Evolutionary conservation across 2,888 invertebrate species (phyloP).

Genomic region (Byasa hedistus): DNA sequence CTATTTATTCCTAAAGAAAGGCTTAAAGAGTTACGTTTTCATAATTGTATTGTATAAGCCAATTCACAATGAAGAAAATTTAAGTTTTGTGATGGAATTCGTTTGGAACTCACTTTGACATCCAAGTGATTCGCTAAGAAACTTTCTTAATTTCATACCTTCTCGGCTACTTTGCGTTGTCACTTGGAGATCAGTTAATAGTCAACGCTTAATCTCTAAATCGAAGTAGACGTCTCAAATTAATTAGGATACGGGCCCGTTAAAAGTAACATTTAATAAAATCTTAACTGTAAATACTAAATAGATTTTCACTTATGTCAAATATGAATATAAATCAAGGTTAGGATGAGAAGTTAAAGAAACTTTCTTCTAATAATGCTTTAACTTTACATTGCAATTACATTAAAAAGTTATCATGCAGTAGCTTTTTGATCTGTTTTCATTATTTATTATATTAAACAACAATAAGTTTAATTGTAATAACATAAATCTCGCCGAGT

Average conservation of each 20-base stretch:
- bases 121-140: conserved; percentile 9
- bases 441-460: no score
- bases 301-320: no score
- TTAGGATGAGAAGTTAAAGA: no score
- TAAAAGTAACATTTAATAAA: no score
- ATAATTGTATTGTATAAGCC: conserved; percentile 9
- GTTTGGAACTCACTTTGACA: conserved; percentile 18
- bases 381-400: no score
- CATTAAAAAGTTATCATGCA: no score
- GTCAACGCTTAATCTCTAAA: not conserved
- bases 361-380: no score
- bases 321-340: no score
- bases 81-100: conserved; percentile 13
- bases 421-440: no score
- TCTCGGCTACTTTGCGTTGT: conserved; percentile 2
- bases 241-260: not conserved
- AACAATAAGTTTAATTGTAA: no score
- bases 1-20: not conserved
- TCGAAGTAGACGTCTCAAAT: not conserved
- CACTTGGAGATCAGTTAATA: not conserved
- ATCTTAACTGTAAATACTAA: no score
- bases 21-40: not conserved
- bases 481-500: no score
- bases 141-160: conserved; percentile 17
- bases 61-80: conserved; percentile 4